A percentile compares a stretch with the other conserved stretches of the same genome.
Evolutionary conservation across 1,140 invertebrate genomes (phyloP).

Genomic region (Apolygus lucorum): DNA sequence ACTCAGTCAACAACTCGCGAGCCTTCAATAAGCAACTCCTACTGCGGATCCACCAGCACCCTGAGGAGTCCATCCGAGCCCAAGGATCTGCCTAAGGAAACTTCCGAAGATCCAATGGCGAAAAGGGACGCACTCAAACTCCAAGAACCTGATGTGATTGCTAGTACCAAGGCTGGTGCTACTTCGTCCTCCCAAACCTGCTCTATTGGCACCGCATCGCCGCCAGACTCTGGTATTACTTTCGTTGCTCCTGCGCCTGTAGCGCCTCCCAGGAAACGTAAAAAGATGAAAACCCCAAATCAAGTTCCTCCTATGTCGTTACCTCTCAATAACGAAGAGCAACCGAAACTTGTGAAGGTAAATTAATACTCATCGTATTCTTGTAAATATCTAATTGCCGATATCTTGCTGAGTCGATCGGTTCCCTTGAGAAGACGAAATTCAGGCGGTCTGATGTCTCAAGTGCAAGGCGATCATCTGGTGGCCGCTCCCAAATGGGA

Average conservation of each 20-base stretch:
- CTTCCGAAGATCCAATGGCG: neutral
- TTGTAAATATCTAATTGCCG: no score
- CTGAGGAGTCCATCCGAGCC: constrained; percentile 26
- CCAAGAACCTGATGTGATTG: constrained; percentile 87
- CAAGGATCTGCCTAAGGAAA: constrained; percentile 18
- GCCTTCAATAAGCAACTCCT: constrained; percentile 12
- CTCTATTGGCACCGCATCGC: neutral
- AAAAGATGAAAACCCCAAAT: constrained; percentile 53
- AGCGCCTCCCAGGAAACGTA: constrained; percentile 76
- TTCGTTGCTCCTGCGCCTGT: constrained; percentile 34
- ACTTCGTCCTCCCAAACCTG: neutral
- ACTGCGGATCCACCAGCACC: constrained; percentile 29
- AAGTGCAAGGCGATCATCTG: no score
- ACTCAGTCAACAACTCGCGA: neutral
- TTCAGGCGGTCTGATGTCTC: no score
- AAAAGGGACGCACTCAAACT: constrained; percentile 34
- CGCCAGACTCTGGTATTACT: neutral
- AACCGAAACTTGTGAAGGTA: constrained; percentile 27
- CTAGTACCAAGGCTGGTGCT: constrained; percentile 68
- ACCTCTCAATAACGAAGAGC: constrained; percentile 24
- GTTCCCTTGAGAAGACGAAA: no score
- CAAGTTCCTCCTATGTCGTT: constrained; percentile 30
- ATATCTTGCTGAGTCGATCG: no score
- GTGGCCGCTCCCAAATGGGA: no score
- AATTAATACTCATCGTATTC: no score